These are phyloP conservation scores for Osmoderma eremita DNA, from an alignment of 2,888 invertebrate species.

Conservation along the genomic window DNA sequence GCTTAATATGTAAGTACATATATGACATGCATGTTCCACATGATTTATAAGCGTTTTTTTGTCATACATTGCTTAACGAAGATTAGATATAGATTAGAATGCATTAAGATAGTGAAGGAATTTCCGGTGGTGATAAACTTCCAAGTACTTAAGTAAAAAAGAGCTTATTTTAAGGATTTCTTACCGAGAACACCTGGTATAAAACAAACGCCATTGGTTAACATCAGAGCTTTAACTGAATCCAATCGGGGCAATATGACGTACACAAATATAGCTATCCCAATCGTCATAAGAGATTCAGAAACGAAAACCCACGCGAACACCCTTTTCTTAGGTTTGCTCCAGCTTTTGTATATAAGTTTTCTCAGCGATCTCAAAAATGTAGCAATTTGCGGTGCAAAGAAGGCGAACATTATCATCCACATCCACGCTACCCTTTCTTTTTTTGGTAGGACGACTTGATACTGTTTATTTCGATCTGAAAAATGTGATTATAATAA, in stretches of 20 bases:
- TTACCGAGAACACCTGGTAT: conserved; percentile 78
- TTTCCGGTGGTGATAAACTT: background rate
- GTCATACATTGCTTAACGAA: too few species aligned
- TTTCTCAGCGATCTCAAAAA: conserved; percentile 78
- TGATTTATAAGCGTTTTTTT: too few species aligned
- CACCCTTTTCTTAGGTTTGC: conserved; percentile 67
- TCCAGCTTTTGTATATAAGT: conserved; percentile 77
- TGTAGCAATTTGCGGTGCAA: conserved; percentile 79
- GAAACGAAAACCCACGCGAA: conserved; percentile 72
- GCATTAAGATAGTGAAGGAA: too few species aligned
- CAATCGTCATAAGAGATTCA: conserved; percentile 82
- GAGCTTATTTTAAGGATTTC: conserved; percentile 43
- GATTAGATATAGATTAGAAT: too few species aligned
- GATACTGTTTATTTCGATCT: conserved; percentile 63
- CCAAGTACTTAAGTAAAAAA: too few species aligned
- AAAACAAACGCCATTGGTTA: conserved; percentile 85
- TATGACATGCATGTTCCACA: too few species aligned
- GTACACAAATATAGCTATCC: conserved; percentile 80
- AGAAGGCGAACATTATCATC: conserved; percentile 79
- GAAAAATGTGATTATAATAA: background rate
- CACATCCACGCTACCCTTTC: conserved; percentile 83
- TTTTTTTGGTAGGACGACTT: conserved; percentile 70
- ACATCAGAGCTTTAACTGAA: conserved; percentile 82
- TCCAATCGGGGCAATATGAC: conserved; percentile 78
- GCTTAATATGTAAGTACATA: too few species aligned